Percentiles rank a stretch among this genome's conserved stretches.
Conservation (phyloP, 23 tunicate species). For the Oikopleura dioica region DNA sequence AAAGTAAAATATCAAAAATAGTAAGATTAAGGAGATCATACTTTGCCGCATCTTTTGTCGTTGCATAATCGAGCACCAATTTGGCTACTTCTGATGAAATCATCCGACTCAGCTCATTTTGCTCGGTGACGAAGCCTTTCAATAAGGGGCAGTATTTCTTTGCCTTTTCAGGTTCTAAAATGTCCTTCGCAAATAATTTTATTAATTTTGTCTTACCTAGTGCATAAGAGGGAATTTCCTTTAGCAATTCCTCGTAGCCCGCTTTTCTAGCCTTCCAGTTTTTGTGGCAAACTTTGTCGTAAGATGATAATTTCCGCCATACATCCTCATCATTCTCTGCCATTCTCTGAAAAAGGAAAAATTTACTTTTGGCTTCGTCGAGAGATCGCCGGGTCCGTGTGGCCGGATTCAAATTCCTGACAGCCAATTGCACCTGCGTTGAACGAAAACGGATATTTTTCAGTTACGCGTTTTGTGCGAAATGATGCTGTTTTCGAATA, state of each 20-base stretch:
- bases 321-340: constrained; percentile 88
- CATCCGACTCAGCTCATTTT: constrained; percentile 65
- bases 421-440: too few species aligned
- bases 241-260: constrained; percentile 75
- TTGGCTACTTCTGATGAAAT: constrained; percentile 50
- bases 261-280: constrained; percentile 87
- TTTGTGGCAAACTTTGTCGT: constrained; percentile 54
- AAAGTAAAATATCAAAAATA: neutral
- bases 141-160: constrained; percentile 54
- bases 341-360: too few species aligned
- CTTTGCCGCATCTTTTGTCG: constrained; percentile 58
- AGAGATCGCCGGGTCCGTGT: too few species aligned
- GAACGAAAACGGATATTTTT: too few species aligned
- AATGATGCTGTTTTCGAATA: too few species aligned
- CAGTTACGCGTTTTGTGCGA: too few species aligned
- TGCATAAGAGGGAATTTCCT: constrained; percentile 31
- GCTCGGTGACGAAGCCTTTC: constrained; percentile 65
- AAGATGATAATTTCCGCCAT: constrained; percentile 73
- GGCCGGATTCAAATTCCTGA: too few species aligned
- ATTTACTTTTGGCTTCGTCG: too few species aligned
- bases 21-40: constrained; percentile 14
- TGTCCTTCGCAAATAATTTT: too few species aligned
- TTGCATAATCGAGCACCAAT: constrained; percentile 41
- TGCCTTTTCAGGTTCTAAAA: neutral
- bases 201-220: constrained; percentile 60